Evolutionary conservation across 1,140 invertebrate genomes (phyloP).

Genomic region (Berghia stephanieae): DNA sequence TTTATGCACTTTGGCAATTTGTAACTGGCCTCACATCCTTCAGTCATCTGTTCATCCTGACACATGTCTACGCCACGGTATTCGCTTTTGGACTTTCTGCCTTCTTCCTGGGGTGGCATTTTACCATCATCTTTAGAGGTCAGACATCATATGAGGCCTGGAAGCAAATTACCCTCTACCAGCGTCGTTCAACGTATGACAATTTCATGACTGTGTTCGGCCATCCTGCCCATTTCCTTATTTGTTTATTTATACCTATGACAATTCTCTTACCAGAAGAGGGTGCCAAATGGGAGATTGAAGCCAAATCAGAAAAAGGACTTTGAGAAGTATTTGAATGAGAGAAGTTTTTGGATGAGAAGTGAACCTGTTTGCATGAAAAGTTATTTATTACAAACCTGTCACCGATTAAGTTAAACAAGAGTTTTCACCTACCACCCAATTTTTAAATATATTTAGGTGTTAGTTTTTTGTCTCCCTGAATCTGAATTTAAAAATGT

Average conservation of each 20-base stretch:
- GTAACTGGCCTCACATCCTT: background rate
- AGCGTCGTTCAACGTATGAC: background rate
- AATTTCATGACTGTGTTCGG: background rate
- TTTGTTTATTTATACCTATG: background rate
- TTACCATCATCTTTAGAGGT: background rate
- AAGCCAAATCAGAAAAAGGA: slow-evolving; percentile 28
- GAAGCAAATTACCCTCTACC: background rate
- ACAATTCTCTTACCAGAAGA: slow-evolving; percentile 35
- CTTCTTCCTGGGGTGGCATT: slow-evolving; percentile 13
- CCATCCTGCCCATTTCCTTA: background rate
- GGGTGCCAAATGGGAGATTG: slow-evolving; percentile 43
- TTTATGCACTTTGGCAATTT: slow-evolving; percentile 27
- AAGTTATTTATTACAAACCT: no score
- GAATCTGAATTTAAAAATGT: no score
- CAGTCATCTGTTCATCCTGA: background rate
- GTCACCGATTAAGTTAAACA: no score
- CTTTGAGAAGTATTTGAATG: no score
- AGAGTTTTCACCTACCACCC: no score
- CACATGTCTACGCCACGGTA: background rate
- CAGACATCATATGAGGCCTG: slow-evolving; percentile 17
- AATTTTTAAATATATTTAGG: no score
- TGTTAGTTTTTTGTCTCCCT: no score
- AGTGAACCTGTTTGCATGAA: no score
- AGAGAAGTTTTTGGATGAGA: no score
- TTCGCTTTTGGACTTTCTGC: background rate